A percentile compares a stretch with the other conserved stretches of the same genome.
Conservation (phyloP, 2,888 invertebrate species). For the Melieria omissa region DNA sequence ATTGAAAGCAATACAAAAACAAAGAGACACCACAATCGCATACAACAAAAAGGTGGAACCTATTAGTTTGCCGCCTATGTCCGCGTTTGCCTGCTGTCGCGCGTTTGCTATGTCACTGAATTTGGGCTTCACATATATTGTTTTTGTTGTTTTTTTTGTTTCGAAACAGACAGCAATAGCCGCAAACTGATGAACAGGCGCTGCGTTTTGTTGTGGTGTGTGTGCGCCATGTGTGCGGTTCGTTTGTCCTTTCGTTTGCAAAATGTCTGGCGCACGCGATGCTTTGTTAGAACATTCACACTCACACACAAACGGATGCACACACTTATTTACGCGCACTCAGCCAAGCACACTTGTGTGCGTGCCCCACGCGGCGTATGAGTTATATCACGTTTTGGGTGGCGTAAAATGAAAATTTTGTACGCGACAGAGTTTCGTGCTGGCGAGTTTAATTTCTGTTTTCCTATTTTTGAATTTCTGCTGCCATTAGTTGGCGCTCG, state of each 20-base stretch:
- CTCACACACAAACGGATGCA: constrained; percentile 16
- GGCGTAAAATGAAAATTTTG: no score
- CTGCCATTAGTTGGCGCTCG: no score
- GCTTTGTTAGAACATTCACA: background rate
- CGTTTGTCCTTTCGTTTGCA: background rate
- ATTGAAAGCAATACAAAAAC: no score
- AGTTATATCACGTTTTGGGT: constrained; percentile 2
- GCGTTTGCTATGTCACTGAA: no score
- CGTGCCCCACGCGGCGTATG: background rate
- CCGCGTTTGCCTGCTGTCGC: no score
- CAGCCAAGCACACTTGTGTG: background rate
- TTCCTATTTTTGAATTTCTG: no score
- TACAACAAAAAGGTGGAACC: constrained; percentile 24
- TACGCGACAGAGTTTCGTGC: no score
- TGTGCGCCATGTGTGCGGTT: constrained; percentile 2
- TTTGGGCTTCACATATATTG: background rate
- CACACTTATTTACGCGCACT: constrained; percentile 3
- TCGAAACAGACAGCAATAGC: no score
- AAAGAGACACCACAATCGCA: background rate
- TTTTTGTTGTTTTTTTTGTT: background rate
- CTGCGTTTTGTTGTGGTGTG: background rate
- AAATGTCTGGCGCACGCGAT: constrained; percentile 1
- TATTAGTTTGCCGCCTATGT: background rate
- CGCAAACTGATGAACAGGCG: no score
- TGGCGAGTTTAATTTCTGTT: no score